Conservation (phyloP, 2,113 vertebrate species). For the Anolis carolinensis region DNA sequence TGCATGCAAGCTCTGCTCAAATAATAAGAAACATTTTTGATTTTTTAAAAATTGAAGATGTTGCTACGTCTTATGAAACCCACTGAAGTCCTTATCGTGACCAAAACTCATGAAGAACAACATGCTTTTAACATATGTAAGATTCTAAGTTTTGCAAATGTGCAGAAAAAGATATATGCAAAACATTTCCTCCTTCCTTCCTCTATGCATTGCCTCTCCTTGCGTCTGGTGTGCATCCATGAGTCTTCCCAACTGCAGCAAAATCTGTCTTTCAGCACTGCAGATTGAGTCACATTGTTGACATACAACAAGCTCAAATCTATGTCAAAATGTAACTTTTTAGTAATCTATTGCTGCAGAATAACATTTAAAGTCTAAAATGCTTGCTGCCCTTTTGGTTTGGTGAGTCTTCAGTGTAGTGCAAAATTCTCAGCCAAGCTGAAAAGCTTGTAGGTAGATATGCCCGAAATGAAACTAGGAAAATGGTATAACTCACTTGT, state of each 20-base stretch:
- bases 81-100: neutral
- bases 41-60: neutral
- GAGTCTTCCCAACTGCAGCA: neutral
- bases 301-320: neutral
- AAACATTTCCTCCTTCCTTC: too few species aligned
- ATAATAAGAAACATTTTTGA: neutral
- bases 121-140: neutral
- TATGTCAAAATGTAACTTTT: neutral
- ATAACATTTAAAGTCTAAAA: too few species aligned
- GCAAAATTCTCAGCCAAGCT: neutral
- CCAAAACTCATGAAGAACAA: neutral
- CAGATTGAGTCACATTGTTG: too few species aligned
- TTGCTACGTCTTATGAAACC: neutral
- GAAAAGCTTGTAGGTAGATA: neutral
- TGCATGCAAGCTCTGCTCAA: neutral
- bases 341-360: neutral
- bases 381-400: neutral
- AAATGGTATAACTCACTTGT: neutral
- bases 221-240: too few species aligned
- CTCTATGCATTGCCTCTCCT: neutral
- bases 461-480: neutral
- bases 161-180: neutral
- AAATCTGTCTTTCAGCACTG: neutral
- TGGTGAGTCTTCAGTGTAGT: too few species aligned
- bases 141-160: neutral